Evolutionary conservation across 2,888 invertebrate genomes (phyloP).

Genomic region (Silvanus unidentatus): DNA sequence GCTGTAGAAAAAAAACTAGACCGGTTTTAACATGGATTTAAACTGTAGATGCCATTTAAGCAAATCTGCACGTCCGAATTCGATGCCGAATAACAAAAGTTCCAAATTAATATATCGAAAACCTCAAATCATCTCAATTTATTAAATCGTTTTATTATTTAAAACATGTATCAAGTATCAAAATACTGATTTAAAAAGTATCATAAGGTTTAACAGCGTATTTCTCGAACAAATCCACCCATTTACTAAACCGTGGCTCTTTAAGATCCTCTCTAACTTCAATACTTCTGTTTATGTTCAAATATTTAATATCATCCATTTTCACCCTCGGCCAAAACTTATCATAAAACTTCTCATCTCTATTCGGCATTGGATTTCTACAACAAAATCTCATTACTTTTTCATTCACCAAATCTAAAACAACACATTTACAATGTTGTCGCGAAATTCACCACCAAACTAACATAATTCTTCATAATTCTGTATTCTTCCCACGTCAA

Average conservation of each 20-base stretch:
- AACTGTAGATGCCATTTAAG: too few relatives aligned
- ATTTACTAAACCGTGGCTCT: constrained; percentile 10
- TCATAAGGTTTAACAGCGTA: constrained; percentile 14
- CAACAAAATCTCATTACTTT: constrained; percentile 5
- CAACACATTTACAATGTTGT: constrained; percentile 47
- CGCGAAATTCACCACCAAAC: too few relatives aligned
- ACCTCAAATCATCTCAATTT: too few relatives aligned
- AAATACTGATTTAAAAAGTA: constrained; percentile 10
- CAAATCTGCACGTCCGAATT: too few relatives aligned
- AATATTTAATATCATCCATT: constrained; percentile 14
- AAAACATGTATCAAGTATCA: too few relatives aligned
- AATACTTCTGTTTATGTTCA: constrained; percentile 19
- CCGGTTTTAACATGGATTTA: too few relatives aligned
- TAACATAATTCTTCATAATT: too few relatives aligned
- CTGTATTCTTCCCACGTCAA: too few relatives aligned
- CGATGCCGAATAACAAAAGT: too few relatives aligned
- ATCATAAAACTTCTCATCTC: constrained; percentile 13
- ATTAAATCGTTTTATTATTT: too few relatives aligned
- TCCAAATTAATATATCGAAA: too few relatives aligned
- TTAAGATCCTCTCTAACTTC: constrained; percentile 15
- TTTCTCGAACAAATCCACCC: constrained; percentile 16
- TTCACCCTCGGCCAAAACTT: constrained; percentile 18
- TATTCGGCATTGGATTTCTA: constrained; percentile 35
- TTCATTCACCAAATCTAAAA: neutral
- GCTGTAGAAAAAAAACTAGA: too few relatives aligned